A percentile compares a stretch with the other conserved stretches of the same genome.
phyloP scores from a whole-genome alignment of 2,113 vertebrate genomes.

The Sakesphorus luctuosus region DNA sequence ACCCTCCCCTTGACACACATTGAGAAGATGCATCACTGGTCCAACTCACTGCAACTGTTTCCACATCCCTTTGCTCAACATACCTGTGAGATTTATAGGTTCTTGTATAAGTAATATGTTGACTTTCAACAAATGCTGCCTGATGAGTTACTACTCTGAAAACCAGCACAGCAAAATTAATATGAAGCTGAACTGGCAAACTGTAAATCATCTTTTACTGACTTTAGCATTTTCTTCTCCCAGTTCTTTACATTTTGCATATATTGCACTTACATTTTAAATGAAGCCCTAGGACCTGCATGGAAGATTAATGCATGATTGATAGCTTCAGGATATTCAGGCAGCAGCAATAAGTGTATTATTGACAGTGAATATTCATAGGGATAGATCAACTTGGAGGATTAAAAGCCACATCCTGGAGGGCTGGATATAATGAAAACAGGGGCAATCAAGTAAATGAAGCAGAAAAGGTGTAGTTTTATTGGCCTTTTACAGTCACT shows the following conservation, averaged over 20 bases:
- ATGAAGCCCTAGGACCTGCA: not conserved
- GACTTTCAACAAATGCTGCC: not conserved
- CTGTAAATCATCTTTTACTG: not conserved
- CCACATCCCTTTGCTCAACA: not conserved
- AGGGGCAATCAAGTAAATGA: slow-evolving; percentile 1
- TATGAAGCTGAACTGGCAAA: not conserved
- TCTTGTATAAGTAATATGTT: not conserved
- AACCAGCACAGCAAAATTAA: not conserved
- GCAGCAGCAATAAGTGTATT: not conserved
- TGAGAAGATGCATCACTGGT: not conserved
- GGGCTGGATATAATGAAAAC: not conserved
- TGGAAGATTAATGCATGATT: slow-evolving; percentile 1
- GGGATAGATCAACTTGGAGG: not conserved
- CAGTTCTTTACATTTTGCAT: not conserved
- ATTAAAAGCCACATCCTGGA: slow-evolving; percentile 24
- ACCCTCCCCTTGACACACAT: not conserved
- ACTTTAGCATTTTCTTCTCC: not conserved
- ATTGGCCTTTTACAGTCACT: not conserved
- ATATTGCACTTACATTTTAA: slow-evolving; percentile 2
- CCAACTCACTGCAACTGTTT: not conserved
- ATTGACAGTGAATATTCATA: slow-evolving; percentile 43
- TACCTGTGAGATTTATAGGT: not conserved
- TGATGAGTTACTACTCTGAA: not conserved
- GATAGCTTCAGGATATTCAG: slow-evolving; percentile 26
- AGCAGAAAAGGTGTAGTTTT: slow-evolving; percentile 5